These are phyloP conservation scores for Prenolepis imparis DNA, from an alignment of 2,888 invertebrate species.

Conservation along the genomic window DNA sequence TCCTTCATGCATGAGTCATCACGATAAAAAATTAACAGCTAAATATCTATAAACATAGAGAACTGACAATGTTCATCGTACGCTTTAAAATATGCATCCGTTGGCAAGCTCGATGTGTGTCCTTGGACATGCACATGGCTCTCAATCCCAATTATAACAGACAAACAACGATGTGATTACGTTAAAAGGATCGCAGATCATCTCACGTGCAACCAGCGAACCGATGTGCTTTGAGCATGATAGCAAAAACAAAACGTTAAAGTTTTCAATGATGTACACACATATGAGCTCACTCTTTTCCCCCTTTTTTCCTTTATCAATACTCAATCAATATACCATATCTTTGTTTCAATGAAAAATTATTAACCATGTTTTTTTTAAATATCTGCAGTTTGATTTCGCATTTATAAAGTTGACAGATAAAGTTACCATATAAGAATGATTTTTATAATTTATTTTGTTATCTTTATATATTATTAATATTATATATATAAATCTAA, in stretches of 20 bases:
- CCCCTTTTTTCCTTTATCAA: neutral
- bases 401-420: neutral
- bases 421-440: neutral
- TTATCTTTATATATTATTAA: too few species aligned
- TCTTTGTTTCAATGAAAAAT: neutral
- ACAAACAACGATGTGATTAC: neutral
- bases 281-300: neutral
- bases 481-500: neutral
- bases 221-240: neutral
- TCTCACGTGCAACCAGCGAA: neutral
- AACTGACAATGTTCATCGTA: neutral
- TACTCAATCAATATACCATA: neutral
- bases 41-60: slow-evolving; percentile 15
- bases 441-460: too few species aligned
- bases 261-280: neutral
- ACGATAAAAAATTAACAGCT: slow-evolving; percentile 12
- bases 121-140: slow-evolving; percentile 25
- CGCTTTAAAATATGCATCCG: slow-evolving; percentile 42
- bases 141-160: slow-evolving; percentile 31
- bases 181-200: neutral
- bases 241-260: neutral
- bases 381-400: neutral
- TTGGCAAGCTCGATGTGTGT: neutral
- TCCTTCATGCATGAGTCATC: neutral
- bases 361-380: neutral